Base-by-base conservation (phyloP, 2,888 invertebrate genomes). In the Epirrita christyi region DNA sequence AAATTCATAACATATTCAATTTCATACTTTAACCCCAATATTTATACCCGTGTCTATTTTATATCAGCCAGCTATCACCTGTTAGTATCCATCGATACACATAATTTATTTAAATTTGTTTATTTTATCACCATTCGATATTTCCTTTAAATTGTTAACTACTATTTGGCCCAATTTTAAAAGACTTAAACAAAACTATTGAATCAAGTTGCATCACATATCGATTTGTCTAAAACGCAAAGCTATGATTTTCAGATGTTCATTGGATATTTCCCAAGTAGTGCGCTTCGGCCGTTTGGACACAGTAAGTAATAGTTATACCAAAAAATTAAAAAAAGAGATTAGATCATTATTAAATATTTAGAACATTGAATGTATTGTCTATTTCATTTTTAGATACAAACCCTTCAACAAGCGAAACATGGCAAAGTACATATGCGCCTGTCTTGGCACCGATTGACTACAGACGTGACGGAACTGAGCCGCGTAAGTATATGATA, bases 371-470 rank as follows among this genome's bases (percentile, higher is more conserved):
- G 9, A 34, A 10, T n/a, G 13, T n/a, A 6, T 43, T 13, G 42
- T 38, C 0, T 21, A 21, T 48, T 43, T 44, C 46, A 57, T 37
- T 75, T 79, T 42, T 85, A 98, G 98, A 99, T 99, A 98, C 93
- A 98, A 67, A 97, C 97, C 0, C 92, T 99, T 68, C 98, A 99
- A 84, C 96, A 98, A 85, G 98, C 98, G 7, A 98, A 98, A 83
- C 97, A 98, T 77, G 99, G 99, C 6, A 95, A 98, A 92, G 94
- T 99, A 0, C 98, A 98, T 78, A 86, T 99, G 50, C 95, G 97
- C 48, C 92, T 98, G 49, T 95, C 96, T 6, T 99, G 99, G 99
- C 94, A 98, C 68, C 94, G 95, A 53, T 92, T 99, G 52, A 95
- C 96, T 48, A 89, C 94, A 34, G 94, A 96, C 74, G 87, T 94